These are phyloP conservation scores for Choloepus hoffmanni DNA, from an alignment of 2,113 vertebrate species.

Conservation along the genomic window DNA sequence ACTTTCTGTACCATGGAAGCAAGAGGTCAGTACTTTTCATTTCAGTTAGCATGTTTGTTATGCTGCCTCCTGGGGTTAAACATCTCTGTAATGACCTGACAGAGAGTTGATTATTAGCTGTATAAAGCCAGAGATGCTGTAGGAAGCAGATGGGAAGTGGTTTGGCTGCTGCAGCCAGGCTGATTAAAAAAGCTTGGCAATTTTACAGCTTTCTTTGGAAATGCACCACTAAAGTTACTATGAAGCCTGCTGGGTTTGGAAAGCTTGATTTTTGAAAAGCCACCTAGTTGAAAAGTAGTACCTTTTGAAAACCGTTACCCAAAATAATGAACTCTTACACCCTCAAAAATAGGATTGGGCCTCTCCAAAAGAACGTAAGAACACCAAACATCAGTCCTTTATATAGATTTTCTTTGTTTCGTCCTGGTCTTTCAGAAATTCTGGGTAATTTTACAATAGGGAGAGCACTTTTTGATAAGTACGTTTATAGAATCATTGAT, in stretches of 20 bases:
- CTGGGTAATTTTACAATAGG: constrained; percentile 27
- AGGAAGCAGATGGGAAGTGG: constrained; percentile 86
- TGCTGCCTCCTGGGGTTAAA: constrained; percentile 83
- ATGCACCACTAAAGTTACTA: constrained; percentile 75
- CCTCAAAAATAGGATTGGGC: constrained; percentile 28
- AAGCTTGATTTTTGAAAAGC: constrained; percentile 67
- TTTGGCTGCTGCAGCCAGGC: constrained; percentile 82
- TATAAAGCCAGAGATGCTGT: constrained; percentile 80
- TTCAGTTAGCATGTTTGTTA: constrained; percentile 80
- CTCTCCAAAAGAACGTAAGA: constrained; percentile 55
- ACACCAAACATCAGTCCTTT: neutral
- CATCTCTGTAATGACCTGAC: constrained; percentile 85
- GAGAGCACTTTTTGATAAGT: constrained; percentile 37
- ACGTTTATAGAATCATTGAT: neutral
- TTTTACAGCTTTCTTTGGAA: constrained; percentile 86
- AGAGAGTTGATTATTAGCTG: constrained; percentile 84
- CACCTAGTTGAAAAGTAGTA: constrained; percentile 73
- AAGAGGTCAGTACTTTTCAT: constrained; percentile 84
- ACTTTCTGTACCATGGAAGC: constrained; percentile 79
- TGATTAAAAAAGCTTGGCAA: constrained; percentile 86
- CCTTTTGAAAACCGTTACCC: neutral
- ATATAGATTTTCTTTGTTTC: constrained; percentile 37
- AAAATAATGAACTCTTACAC: constrained; percentile 28
- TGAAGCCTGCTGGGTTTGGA: constrained; percentile 80
- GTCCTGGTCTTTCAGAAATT: constrained; percentile 54